Conservation (phyloP, 2,888 invertebrate genomes). For the Nomada ruficornis region DNA sequence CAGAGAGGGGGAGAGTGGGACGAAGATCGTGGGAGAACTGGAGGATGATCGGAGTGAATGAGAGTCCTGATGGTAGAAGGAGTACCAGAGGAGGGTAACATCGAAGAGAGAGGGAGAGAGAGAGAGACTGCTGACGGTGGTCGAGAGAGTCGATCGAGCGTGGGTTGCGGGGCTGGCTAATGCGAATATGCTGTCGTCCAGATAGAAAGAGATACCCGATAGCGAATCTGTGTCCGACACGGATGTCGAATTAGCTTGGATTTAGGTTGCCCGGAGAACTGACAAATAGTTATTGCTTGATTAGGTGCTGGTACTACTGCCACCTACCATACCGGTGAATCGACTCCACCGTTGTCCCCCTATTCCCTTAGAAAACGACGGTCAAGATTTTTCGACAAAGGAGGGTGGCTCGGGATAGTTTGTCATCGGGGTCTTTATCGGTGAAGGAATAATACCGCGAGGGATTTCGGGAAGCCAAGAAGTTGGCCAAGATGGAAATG, state of each 20-base stretch:
- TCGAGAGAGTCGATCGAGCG: conserved; percentile 83
- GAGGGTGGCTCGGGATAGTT: conserved; percentile 46
- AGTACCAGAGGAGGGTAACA: conserved; percentile 47
- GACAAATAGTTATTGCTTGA: conserved; percentile 85
- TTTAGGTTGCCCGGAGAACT: conserved; percentile 84
- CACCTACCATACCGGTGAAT: conserved; percentile 65
- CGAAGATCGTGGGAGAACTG: conserved; percentile 47
- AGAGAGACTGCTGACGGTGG: conserved; percentile 77
- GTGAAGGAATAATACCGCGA: conserved; percentile 37
- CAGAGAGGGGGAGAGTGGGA: conserved; percentile 16
- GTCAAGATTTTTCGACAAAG: conserved; percentile 45
- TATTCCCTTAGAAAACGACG: conserved; percentile 21
- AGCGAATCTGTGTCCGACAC: conserved; percentile 84
- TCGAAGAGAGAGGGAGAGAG: conserved; percentile 27
- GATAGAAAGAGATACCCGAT: conserved; percentile 85
- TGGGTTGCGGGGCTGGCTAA: conserved; percentile 84
- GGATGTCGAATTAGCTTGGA: conserved; percentile 85
- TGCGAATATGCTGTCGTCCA: conserved; percentile 84
- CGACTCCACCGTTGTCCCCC: conserved; percentile 7
- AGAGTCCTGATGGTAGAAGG: conserved; percentile 66
- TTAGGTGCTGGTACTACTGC: conserved; percentile 79
- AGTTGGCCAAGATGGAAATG: not conserved
- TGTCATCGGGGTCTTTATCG: conserved; percentile 59
- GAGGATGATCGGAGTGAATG: conserved; percentile 58
- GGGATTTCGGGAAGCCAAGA: conserved; percentile 28